Evolutionary conservation across 2,797 vertebrate species (phyloP).

Genomic region (Melanotaenia trifasciata): DNA sequence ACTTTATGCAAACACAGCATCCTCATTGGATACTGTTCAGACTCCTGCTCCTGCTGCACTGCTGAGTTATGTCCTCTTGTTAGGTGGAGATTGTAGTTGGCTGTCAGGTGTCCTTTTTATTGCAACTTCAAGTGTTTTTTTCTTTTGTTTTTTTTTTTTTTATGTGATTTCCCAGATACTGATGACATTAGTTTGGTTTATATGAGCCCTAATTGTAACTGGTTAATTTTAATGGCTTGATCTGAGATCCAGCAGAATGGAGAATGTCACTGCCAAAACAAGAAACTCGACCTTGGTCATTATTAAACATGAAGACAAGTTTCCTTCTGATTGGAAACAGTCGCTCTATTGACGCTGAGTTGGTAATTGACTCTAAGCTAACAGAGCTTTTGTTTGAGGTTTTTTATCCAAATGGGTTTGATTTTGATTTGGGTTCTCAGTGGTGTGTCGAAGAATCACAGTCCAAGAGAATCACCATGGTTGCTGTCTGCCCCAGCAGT

Average conservation of each 20-base stretch:
- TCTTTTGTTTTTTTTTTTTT: too few species aligned
- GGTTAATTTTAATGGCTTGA: not conserved
- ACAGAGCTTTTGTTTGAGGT: slow-evolving; percentile 28
- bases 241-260: not conserved
- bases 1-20: too few species aligned
- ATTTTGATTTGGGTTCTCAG: slow-evolving; percentile 40
- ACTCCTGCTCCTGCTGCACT: too few species aligned
- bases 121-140: too few species aligned
- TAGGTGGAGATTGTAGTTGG: too few species aligned
- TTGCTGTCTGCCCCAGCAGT: slow-evolving; percentile 35
- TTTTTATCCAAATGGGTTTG: slow-evolving; percentile 31
- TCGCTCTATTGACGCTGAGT: slow-evolving; percentile 30
- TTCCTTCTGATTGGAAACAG: slow-evolving; percentile 20
- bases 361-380: slow-evolving; percentile 42
- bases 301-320: not conserved
- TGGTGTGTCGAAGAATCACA: slow-evolving; percentile 8
- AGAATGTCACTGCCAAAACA: not conserved
- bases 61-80: too few species aligned
- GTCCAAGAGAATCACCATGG: slow-evolving; percentile 6
- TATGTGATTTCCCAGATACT: too few species aligned
- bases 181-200: not conserved
- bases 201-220: not conserved
- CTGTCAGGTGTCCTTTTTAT: too few species aligned
- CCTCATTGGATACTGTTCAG: too few species aligned
- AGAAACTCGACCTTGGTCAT: not conserved